Evolutionary conservation across 2,888 invertebrate species (phyloP).

Genomic region (Acleris sparsana): DNA sequence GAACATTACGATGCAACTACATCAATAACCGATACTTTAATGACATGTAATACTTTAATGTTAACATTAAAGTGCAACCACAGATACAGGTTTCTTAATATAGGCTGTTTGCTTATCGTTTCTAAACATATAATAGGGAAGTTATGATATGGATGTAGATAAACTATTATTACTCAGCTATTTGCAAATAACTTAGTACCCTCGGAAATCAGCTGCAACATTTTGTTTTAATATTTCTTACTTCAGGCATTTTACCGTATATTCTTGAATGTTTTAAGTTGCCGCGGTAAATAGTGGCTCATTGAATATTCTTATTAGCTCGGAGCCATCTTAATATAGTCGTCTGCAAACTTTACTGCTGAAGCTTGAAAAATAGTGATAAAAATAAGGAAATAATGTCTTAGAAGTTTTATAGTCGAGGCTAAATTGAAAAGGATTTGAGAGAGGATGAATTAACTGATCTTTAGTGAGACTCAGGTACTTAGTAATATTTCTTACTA

Average conservation of each 20-base stretch:
- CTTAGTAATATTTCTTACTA: too few relatives aligned
- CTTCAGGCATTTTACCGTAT: constrained; percentile 35
- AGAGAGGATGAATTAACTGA: background rate
- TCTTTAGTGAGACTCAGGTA: too few relatives aligned
- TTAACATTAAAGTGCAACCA: too few relatives aligned
- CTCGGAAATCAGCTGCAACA: constrained; percentile 4
- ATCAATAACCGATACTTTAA: too few relatives aligned
- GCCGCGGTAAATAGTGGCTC: constrained; percentile 42
- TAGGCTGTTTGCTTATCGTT: too few relatives aligned
- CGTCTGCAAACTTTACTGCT: constrained; percentile 20
- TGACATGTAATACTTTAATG: too few relatives aligned
- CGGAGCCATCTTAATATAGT: constrained; percentile 36
- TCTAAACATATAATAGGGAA: too few relatives aligned
- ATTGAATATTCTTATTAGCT: constrained; percentile 59
- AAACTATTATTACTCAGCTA: too few relatives aligned
- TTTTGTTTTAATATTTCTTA: constrained; percentile 11
- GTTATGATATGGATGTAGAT: too few relatives aligned
- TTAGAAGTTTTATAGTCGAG: constrained; percentile 7
- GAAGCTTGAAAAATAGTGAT: constrained; percentile 14
- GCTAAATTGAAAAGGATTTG: background rate
- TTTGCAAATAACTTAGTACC: too few relatives aligned
- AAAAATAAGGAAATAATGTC: constrained; percentile 22
- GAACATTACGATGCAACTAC: too few relatives aligned
- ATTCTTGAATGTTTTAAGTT: constrained; percentile 47
- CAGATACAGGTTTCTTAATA: too few relatives aligned